These are phyloP conservation scores for Ochotona curzoniae DNA, from an alignment of 2,113 vertebrate genomes.

Conservation along the genomic window DNA sequence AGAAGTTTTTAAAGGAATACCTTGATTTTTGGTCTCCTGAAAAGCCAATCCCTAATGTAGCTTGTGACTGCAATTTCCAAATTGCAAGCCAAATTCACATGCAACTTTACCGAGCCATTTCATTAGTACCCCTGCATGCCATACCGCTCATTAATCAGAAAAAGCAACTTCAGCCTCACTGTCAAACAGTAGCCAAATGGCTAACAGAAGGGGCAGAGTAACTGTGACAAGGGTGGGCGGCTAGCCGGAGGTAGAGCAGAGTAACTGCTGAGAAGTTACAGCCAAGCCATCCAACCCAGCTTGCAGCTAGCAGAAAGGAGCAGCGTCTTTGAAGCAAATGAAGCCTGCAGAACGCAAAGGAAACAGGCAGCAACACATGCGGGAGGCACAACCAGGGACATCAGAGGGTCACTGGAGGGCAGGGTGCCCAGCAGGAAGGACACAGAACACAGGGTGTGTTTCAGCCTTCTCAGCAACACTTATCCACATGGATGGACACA, in stretches of 20 bases:
- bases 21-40: background rate
- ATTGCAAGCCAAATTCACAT: background rate
- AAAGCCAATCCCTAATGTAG: background rate
- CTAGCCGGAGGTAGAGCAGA: background rate
- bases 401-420: background rate
- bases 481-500: constrained; percentile 56
- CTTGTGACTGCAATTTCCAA: background rate
- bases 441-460: background rate
- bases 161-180: background rate
- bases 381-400: constrained; percentile 10
- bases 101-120: constrained; percentile 29
- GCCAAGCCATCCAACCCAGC: background rate
- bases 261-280: background rate
- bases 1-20: background rate
- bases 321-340: background rate
- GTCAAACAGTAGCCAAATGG: constrained; percentile 47
- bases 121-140: constrained; percentile 2
- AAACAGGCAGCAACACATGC: background rate
- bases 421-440: background rate
- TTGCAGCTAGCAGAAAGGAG: background rate
- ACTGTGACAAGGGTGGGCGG: background rate
- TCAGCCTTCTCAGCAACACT: constrained; percentile 26
- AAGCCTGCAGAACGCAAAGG: background rate
- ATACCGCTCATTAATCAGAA: constrained; percentile 44
- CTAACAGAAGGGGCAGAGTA: constrained; percentile 58